Conservation (phyloP, 2,113 vertebrate species). For the Dipodomys ordii region DNA sequence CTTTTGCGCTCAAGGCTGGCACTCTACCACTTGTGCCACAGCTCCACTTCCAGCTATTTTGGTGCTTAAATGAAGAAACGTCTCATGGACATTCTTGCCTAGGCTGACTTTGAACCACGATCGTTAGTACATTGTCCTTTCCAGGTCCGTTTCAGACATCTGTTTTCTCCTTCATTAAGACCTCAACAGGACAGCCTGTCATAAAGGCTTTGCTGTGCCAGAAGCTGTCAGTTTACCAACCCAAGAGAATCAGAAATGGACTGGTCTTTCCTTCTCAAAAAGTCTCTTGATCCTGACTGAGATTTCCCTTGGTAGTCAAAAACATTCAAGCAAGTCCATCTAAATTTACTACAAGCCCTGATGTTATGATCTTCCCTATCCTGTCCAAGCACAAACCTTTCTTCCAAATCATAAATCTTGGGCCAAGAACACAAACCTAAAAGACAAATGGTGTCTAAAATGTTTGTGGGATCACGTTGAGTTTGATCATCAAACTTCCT, state of each 20-base stretch:
- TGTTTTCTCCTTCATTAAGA: background rate
- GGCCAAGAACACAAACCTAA: background rate
- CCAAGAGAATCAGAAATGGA: background rate
- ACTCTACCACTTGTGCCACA: too few species aligned
- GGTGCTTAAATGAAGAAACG: too few species aligned
- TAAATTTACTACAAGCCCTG: background rate
- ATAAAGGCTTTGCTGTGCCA: background rate
- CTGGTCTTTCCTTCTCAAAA: background rate
- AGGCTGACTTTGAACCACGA: too few species aligned
- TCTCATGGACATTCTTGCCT: too few species aligned
- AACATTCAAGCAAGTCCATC: background rate
- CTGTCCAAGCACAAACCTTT: background rate
- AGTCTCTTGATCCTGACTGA: background rate
- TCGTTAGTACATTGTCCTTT: background rate
- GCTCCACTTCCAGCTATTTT: too few species aligned
- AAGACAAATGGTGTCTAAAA: background rate
- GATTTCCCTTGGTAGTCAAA: background rate
- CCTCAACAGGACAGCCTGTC: background rate
- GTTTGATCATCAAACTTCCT: background rate
- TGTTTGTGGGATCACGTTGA: background rate
- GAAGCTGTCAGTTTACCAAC: background rate
- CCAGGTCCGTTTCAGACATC: background rate
- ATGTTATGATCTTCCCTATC: background rate
- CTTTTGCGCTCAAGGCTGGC: too few species aligned
- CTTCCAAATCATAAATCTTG: conserved; percentile 22